Conservation (phyloP, 2,797 vertebrate genomes). For the Clamator glandarius region DNA sequence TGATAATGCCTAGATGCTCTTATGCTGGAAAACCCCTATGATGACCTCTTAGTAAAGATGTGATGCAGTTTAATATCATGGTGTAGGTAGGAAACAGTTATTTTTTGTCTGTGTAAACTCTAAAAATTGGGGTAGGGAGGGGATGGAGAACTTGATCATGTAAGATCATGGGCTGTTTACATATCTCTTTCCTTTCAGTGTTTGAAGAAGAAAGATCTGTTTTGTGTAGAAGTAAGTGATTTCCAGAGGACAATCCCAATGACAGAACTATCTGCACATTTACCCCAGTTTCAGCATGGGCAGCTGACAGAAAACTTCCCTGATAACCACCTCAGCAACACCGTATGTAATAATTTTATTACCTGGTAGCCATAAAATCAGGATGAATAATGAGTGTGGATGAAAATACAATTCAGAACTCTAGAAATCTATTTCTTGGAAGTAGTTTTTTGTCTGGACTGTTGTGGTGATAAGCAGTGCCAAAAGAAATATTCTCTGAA, state of each 20-base stretch:
- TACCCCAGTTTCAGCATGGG: slow-evolving; percentile 84
- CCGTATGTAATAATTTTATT: slow-evolving; percentile 66
- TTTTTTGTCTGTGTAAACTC: not conserved
- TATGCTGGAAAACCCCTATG: slow-evolving; percentile 20
- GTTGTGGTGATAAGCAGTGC: not conserved
- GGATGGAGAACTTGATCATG: not conserved
- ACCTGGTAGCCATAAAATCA: not conserved
- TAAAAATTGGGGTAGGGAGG: not conserved
- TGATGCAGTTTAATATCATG: not conserved
- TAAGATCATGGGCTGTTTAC: slow-evolving; percentile 12
- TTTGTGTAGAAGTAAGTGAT: slow-evolving; percentile 54
- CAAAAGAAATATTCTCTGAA: not conserved
- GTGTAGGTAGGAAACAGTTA: not conserved
- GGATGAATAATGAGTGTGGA: not conserved
- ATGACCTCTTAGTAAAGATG: not conserved
- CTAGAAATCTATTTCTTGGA: not conserved
- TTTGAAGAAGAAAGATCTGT: slow-evolving; percentile 13
- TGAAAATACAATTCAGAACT: not conserved
- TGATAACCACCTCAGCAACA: slow-evolving; percentile 79
- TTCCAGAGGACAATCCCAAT: slow-evolving; percentile 72
- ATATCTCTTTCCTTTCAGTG: slow-evolving; percentile 69
- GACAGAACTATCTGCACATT: slow-evolving; percentile 82
- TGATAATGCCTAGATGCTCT: not conserved
- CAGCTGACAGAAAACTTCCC: slow-evolving; percentile 80
- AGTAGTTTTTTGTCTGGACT: not conserved